A percentile compares a stretch with the other conserved stretches of the same genome.
Conservation (phyloP, 1,140 invertebrate genomes). For the silkworm (Bombyx mori) region ASM3026992v2 NC_085112.1:7414501-7415000, state of each 20-base stretch:
- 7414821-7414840: slow-evolving; percentile 46
- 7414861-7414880: slow-evolving; percentile 49
- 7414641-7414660: background rate
- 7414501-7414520: no score
- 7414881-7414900: slow-evolving; percentile 54
- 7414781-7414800: slow-evolving; percentile 42
- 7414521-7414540: no score
- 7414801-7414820: slow-evolving; percentile 45
- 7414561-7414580: background rate
- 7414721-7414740: no score
- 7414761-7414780: slow-evolving; percentile 43
- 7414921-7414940: no score
- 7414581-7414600: background rate
- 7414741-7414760: slow-evolving; percentile 10
- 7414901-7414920: background rate
- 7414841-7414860: slow-evolving; percentile 45
- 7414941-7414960: no score
- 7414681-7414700: no score
- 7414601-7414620: background rate
- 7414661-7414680: no score
- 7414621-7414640: background rate
- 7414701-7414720: no score
- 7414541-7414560: background rate
- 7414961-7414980: no score
- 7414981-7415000: no score